A percentile compares a stretch with the other conserved stretches of the same genome.
Evolutionary conservation across 1,140 invertebrate species (phyloP).

Genomic region (Leptinotarsa lineolata): DNA sequence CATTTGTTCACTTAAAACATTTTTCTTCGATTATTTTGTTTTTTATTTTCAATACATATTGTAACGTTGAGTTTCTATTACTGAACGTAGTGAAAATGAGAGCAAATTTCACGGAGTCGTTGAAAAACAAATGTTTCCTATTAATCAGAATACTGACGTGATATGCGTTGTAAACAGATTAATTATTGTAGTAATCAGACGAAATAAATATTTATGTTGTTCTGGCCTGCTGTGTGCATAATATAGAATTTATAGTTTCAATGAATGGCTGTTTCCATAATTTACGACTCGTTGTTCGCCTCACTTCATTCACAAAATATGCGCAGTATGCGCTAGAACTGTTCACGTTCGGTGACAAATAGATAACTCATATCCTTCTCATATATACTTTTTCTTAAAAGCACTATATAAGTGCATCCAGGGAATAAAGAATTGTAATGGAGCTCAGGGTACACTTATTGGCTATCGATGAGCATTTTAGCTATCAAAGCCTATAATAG

Average conservation of each 20-base stretch:
- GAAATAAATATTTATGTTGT: conserved; percentile 7
- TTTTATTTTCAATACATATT: too few relatives aligned
- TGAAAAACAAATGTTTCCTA: not conserved
- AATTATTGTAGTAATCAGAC: conserved; percentile 4
- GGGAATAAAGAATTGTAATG: too few relatives aligned
- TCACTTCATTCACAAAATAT: not conserved
- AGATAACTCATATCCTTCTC: too few relatives aligned
- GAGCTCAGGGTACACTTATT: too few relatives aligned
- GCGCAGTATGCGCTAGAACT: not conserved
- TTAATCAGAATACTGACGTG: not conserved
- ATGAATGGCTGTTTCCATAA: not conserved
- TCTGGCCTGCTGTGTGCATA: not conserved
- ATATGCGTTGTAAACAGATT: not conserved
- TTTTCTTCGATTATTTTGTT: too few relatives aligned
- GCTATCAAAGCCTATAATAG: too few relatives aligned
- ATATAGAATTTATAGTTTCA: not conserved
- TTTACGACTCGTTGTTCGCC: not conserved
- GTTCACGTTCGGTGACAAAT: not conserved
- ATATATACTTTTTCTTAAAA: too few relatives aligned
- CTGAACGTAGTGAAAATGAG: too few relatives aligned
- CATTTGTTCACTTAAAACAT: too few relatives aligned
- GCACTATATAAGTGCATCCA: too few relatives aligned
- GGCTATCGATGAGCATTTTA: too few relatives aligned
- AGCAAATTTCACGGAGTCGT: not conserved
- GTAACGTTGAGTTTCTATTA: too few relatives aligned